Conservation (phyloP, 1,140 invertebrate species). For the Pseudomyrmex dendroicus region DNA sequence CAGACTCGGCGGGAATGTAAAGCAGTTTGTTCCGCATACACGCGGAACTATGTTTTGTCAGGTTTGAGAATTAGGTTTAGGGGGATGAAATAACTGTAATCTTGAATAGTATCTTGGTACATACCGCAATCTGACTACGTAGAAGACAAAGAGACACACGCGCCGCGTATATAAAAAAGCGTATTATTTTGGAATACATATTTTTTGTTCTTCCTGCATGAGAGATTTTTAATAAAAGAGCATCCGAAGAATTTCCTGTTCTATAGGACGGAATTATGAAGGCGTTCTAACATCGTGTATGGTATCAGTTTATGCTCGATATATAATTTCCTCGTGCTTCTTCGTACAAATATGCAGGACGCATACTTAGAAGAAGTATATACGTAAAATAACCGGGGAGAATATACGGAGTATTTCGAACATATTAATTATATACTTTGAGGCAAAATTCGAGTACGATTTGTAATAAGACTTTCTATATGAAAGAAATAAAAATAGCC, state of each 20-base stretch:
- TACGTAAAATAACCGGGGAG: constrained; percentile 46
- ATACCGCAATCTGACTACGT: not conserved
- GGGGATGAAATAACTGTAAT: constrained; percentile 28
- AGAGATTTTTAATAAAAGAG: constrained; percentile 45
- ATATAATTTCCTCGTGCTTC: constrained; percentile 45
- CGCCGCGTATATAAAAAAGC: constrained; percentile 47
- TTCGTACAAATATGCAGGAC: constrained; percentile 50
- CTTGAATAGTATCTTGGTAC: not conserved
- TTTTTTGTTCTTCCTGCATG: not conserved
- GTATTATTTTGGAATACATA: constrained; percentile 32
- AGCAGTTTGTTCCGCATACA: constrained; percentile 33
- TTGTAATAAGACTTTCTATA: no score
- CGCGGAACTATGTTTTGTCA: constrained; percentile 11
- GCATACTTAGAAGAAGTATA: constrained; percentile 50
- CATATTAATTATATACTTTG: no score
- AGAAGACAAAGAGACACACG: not conserved
- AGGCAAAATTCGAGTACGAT: no score
- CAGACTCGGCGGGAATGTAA: constrained; percentile 28
- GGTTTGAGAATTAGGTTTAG: constrained; percentile 26
- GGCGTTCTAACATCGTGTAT: constrained; percentile 50
- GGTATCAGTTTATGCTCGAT: constrained; percentile 44
- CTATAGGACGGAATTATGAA: constrained; percentile 47
- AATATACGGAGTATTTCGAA: constrained; percentile 7
- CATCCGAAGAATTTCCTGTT: constrained; percentile 50
- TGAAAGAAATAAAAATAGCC: no score